These are phyloP conservation scores for Ia io DNA, from an alignment of 2,113 vertebrate genomes.

Conservation along the genomic window DNA sequence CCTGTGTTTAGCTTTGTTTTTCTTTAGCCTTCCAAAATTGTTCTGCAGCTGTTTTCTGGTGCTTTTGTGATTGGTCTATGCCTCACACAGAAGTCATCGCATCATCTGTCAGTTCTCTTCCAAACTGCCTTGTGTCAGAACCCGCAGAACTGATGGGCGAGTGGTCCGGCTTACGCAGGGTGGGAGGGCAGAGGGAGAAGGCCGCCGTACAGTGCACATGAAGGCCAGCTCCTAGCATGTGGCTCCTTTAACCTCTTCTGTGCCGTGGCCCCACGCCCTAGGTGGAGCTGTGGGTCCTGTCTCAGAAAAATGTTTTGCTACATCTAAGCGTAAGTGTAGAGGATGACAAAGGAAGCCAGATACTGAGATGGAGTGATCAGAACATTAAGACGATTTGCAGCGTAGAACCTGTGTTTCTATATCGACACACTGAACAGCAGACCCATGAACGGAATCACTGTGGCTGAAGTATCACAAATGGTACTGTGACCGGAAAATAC, in stretches of 20 bases:
- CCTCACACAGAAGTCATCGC: neutral
- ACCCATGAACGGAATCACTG: neutral
- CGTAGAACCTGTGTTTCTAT: neutral
- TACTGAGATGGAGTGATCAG: neutral
- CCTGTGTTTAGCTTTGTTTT: neutral
- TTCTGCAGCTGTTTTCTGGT: constrained; percentile 13
- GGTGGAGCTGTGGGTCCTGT: neutral
- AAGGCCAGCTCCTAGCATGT: neutral
- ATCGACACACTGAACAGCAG: neutral
- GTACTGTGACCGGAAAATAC: neutral
- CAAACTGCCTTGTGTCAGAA: neutral
- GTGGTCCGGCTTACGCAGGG: neutral
- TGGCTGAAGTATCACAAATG: neutral
- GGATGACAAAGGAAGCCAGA: neutral
- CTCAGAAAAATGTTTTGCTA: neutral
- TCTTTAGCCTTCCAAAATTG: constrained; percentile 3
- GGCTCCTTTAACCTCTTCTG: neutral
- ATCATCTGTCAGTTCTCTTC: neutral
- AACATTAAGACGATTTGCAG: neutral
- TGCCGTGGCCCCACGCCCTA: neutral
- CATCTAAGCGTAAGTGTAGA: neutral
- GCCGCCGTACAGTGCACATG: neutral
- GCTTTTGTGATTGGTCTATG: constrained; percentile 24
- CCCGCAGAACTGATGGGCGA: neutral
- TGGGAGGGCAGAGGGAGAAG: neutral